phyloP scores from a whole-genome alignment of 2,888 invertebrate species.

The Aleiodes leptofemur region DNA sequence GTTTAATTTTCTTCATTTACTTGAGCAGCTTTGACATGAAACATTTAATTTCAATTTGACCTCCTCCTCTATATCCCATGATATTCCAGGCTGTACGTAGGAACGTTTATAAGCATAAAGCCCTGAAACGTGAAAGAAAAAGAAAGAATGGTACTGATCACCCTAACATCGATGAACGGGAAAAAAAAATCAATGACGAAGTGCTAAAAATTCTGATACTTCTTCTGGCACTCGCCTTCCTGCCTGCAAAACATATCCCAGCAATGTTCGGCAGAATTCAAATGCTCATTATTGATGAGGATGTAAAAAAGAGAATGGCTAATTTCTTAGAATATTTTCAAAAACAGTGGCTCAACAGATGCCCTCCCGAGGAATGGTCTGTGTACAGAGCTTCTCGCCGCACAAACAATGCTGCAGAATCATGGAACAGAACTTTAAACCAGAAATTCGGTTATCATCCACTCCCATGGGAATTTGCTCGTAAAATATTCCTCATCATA shows the following conservation, averaged over 20 bases:
- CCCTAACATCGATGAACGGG: too few species aligned
- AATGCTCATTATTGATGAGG: neutral
- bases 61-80: too few species aligned
- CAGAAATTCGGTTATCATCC: conserved; percentile 1
- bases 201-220: neutral
- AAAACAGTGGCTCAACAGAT: neutral
- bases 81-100: too few species aligned
- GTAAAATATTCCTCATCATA: neutral
- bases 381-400: neutral
- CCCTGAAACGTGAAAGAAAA: too few species aligned
- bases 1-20: too few species aligned
- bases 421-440: neutral
- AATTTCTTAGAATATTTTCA: neutral
- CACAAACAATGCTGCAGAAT: too few species aligned
- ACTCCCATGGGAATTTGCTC: neutral
- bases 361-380: neutral
- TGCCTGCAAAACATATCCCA: neutral
- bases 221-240: conserved; percentile 12
- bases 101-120: too few species aligned
- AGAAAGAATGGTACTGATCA: too few species aligned
- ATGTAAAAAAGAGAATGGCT: neutral
- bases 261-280: neutral
- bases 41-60: too few species aligned
- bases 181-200: neutral
- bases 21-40: too few species aligned